Evolutionary conservation across 2,888 invertebrate species (phyloP), one percentile per base, ranked within the genome.

Genomic region (Saturnia pavonia): DNA sequence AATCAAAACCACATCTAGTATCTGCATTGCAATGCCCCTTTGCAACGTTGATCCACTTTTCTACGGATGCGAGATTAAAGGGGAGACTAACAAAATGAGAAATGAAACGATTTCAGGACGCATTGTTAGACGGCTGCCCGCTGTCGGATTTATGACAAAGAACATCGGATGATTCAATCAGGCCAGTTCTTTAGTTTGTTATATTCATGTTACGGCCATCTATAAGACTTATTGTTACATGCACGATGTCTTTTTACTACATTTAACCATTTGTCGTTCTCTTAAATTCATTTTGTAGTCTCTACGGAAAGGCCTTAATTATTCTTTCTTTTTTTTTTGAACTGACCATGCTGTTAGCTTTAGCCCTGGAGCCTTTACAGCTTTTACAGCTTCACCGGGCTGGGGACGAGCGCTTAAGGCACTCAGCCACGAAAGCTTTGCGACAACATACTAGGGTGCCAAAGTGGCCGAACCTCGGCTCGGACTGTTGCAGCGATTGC

Each of bases 101-200:
- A 93, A 93, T 93, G 92, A 88, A 93, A 92, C 93, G 91, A 93
- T 93, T 93, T 92, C 91, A 91, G 91, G 87, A 89, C 90, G 92
- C 89, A 94, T 93, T 94, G 93, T 94, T 90, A 89, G 91, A 86
- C 83, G 88, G 87, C 89, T 84, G 89, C 87, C 91, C 91, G 92
- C 90, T 90, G 91, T 90, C 91, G 92, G 92, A 92, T 92, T 93
- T 93, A 94, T 93, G 93, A 93, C 93, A 94, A 93, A 93, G 93
- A 92, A 91, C 91, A 86, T 89, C 88, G 91, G 91, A 92, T 94
- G 93, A 94, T 94, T 94, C 93, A 94, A 94, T 94, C 94, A 93
- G 91, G 80, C 84, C 84, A 85, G 90, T 89, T 93, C 92, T 92
- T 92, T 91, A 92, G 92, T 92, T 92, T 91, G 92, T 91, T 92